phyloP scores from a whole-genome alignment of 2,888 invertebrate species.

The Drosophila trichaetosa region DNA sequence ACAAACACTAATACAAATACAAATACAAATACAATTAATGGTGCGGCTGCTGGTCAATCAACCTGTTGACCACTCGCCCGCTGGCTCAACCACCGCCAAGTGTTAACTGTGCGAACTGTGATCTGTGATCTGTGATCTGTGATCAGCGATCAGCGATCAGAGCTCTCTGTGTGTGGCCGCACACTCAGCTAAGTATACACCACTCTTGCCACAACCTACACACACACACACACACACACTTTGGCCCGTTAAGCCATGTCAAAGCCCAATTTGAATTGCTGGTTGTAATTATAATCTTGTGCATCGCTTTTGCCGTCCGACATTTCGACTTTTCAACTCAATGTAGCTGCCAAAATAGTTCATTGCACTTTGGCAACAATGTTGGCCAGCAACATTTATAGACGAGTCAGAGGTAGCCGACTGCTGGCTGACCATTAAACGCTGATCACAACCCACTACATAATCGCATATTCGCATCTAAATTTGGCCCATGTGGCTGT shows the following conservation, averaged over 20 bases:
- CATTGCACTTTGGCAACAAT: slow-evolving; percentile 38
- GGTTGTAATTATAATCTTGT: slow-evolving; percentile 23
- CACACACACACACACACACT: not conserved
- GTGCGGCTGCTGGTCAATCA: slow-evolving; percentile 38
- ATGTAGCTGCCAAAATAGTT: slow-evolving; percentile 14
- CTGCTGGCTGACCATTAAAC: slow-evolving; percentile 5
- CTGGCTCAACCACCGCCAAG: slow-evolving; percentile 15
- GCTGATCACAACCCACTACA: slow-evolving; percentile 13
- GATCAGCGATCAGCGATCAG: not conserved
- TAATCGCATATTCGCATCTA: slow-evolving; percentile 20
- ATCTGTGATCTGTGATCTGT: slow-evolving; percentile 15
- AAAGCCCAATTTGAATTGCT: slow-evolving; percentile 26
- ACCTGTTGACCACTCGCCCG: slow-evolving; percentile 39
- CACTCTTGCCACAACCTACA: not conserved
- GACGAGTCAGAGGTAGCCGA: slow-evolving; percentile 1
- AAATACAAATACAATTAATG: slow-evolving; percentile 11
- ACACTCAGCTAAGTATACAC: not conserved
- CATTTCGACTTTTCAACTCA: slow-evolving; percentile 37
- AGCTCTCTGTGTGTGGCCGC: slow-evolving; percentile 20
- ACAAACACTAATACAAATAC: slow-evolving; percentile 6
- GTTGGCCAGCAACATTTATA: not conserved
- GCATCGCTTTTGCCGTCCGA: slow-evolving; percentile 25
- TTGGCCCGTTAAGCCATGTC: slow-evolving; percentile 25
- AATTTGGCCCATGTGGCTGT: slow-evolving; percentile 9
- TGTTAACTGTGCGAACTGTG: slow-evolving; percentile 28